phyloP scores from a whole-genome alignment of 2,113 vertebrate genomes.

The Salvelinus sp. region DNA sequence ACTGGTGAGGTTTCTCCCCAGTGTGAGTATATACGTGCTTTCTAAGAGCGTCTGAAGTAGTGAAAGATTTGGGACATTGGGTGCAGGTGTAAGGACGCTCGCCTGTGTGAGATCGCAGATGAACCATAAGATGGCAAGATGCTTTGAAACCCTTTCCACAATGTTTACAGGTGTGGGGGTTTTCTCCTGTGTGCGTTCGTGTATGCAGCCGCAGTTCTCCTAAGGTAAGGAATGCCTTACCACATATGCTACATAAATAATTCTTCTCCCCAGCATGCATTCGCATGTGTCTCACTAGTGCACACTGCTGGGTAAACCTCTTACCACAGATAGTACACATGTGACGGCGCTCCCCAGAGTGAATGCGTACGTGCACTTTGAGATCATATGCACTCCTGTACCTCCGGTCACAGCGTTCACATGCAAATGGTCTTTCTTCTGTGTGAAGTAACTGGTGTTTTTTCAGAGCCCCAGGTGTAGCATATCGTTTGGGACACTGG shows the following conservation, averaged over 20 bases:
- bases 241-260: neutral
- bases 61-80: too few species aligned
- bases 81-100: too few species aligned
- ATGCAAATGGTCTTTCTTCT: neutral
- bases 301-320: neutral
- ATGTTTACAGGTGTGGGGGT: neutral
- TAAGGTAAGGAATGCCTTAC: neutral
- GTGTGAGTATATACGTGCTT: too few species aligned
- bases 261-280: neutral
- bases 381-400: neutral
- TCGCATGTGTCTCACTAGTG: neutral
- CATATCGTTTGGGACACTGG: neutral
- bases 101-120: too few species aligned
- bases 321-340: neutral
- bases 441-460: neutral
- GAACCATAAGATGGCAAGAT: neutral
- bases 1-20: too few species aligned
- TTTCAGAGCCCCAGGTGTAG: neutral
- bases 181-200: neutral
- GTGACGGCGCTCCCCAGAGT: neutral
- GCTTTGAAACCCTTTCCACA: constrained; percentile 1
- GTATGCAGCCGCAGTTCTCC: neutral
- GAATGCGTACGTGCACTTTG: neutral
- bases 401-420: neutral
- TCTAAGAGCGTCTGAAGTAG: too few species aligned